A percentile compares a stretch with the other conserved stretches of the same genome.
These are phyloP conservation scores for Oryzias sinensis DNA, from an alignment of 2,797 vertebrate species.

Conservation along the genomic window DNA sequence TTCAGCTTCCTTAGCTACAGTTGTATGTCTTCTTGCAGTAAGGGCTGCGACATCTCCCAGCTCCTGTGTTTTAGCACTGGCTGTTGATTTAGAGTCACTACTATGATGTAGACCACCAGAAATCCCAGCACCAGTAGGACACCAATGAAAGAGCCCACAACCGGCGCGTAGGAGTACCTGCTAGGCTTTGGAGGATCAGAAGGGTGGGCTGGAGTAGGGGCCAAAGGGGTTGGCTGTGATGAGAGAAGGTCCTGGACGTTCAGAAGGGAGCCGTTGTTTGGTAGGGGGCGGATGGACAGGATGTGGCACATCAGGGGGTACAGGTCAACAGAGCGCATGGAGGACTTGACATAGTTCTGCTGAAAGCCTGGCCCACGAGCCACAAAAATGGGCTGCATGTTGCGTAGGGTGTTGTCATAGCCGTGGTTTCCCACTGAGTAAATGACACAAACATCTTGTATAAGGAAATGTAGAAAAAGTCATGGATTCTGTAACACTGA, in stretches of 20 bases:
- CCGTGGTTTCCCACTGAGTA: constrained; percentile 90
- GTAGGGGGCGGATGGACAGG: constrained; percentile 77
- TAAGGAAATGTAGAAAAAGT: not conserved
- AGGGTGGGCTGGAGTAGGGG: constrained; percentile 10
- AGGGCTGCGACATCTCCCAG: constrained; percentile 85
- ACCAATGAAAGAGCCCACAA: constrained; percentile 82
- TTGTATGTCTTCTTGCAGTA: constrained; percentile 81
- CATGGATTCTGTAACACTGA: constrained; percentile 4
- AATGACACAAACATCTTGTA: constrained; percentile 21
- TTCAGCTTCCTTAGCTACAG: constrained; percentile 54
- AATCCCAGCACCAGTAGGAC: constrained; percentile 83
- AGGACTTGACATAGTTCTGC: constrained; percentile 78
- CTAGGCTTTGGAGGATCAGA: constrained; percentile 11
- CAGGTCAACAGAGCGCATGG: constrained; percentile 86
- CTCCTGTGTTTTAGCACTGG: constrained; percentile 73
- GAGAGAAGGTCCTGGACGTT: constrained; percentile 82
- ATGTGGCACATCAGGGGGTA: constrained; percentile 92
- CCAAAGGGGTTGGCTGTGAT: constrained; percentile 31
- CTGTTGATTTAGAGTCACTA: constrained; percentile 80
- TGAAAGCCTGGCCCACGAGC: constrained; percentile 89
- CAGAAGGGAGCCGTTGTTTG: constrained; percentile 88
- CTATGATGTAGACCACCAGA: constrained; percentile 79
- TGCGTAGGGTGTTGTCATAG: constrained; percentile 85
- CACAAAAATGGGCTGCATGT: constrained; percentile 91
- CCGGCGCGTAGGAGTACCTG: constrained; percentile 71